Evolutionary conservation across 2,888 invertebrate genomes (phyloP), one percentile per base, ranked within the genome.

Genomic region (Leucozona laternaria): DNA sequence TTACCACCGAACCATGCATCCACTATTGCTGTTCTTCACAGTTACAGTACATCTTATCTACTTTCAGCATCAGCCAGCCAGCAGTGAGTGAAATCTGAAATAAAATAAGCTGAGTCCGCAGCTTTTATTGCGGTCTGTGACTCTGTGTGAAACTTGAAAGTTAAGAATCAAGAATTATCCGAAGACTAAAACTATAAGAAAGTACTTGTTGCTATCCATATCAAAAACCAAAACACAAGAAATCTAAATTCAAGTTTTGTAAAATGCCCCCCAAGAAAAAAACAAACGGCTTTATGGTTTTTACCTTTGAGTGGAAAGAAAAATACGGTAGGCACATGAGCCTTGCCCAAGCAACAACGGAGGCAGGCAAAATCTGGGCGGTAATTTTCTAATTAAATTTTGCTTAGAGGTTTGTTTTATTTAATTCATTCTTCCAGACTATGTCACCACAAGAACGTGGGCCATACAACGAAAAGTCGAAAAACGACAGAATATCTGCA

Each of bases 261-360:
- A 79, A 77, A 79, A 91, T 91, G 91, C 81, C 91, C 0, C 90
- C 91, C 1, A 91, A 90, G 53, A 62, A 81, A 25, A 58, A 72
- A 10, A 50, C 64, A 0, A 90, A 88, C 72, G 90, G 79, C 0
- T 91, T 91, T 25, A 91, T 92, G 91, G 37, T 73, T 17, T 91
- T 91, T 25, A 90, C 91, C 0, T 40, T 68, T 0, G 90, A 91
- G 6, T 92, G 91, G 91, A 89, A 89, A n/a, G 70, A 53, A 0
- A 89, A 88, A 0, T 81, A 89, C 66, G 89, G 89, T 0, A 89
- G 88, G 10, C 31, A 73, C 0, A 78, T 91, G 77, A 83, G 70
- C 4, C 0, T 90, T 0, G 0, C 28, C 0, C 78, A 90, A 66
- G 91, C 91, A 0, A 89, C 91, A 0, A 7, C 15, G 0, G 88